Evolutionary conservation across 2,797 vertebrate species (phyloP), one percentile per base, ranked within the genome.

Genomic region (Ctenopoma multispine): DNA sequence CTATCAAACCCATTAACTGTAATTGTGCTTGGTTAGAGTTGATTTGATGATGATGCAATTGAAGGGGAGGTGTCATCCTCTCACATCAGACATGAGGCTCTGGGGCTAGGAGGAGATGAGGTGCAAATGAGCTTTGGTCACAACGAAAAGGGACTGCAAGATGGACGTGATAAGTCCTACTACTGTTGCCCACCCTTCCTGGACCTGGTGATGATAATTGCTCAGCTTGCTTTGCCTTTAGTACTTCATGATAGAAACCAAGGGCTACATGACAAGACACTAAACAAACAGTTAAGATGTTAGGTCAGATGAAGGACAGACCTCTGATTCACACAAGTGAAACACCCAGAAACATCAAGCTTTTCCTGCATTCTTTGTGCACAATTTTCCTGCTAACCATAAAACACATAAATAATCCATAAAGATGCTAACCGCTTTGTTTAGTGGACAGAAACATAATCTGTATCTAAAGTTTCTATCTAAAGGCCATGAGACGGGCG

Each of bases 61-160:
- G 82, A 91, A 89, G 63, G 89, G 90, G 88, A 90, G 85, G 90
- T 92, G 90, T 92, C 77, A 46, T 80, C 85, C 81, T 92, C 77
- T 92, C 86, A 90, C 86, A 86, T 89, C 79, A 89, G 86, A 85
- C 82, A 84, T 75, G 85, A 84, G 85, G 76, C 76, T 69, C 48
- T 62, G 65, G 72, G 69, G 69, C 60, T 63, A 46, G 51, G 40
- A 64, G 76, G 72, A 82, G 73, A 84, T 61, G 79, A 84, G 82
- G 79, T 84, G 87, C 82, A 83, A 85, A 87, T 75, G 72, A 77
- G 80, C 85, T 83, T 78, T 80, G 75, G 60, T 79, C 80, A 20
- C 46, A 73, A 38, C 34, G 56, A 77, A 77, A 74, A 71, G 59
- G 68, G 66, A 67, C 63, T 34, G 75, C 12, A n/a, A 77, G 87